phyloP scores from a whole-genome alignment of 2,797 vertebrate species.

The Danio albolineatus region DNA sequence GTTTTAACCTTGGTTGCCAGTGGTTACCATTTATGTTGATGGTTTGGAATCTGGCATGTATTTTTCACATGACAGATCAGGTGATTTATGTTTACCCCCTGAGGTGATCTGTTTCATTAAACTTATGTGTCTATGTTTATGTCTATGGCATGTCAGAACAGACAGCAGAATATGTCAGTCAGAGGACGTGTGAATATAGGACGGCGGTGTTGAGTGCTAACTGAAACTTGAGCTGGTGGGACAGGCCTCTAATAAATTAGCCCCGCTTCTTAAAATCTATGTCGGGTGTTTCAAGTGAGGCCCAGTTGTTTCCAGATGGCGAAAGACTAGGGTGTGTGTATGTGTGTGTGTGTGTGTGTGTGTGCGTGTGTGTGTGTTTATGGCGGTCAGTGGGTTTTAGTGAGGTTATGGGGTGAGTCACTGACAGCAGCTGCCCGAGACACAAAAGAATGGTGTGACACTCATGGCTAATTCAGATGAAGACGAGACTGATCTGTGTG shows the following conservation, averaged over 20 bases:
- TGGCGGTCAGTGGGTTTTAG: slow-evolving; percentile 36
- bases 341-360: slow-evolving; percentile 46
- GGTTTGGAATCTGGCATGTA: background rate
- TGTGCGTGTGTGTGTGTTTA: slow-evolving; percentile 48
- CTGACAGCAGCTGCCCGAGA: slow-evolving; percentile 27
- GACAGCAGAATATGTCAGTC: slow-evolving; percentile 2
- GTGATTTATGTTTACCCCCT: background rate
- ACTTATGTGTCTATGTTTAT: slow-evolving; percentile 5
- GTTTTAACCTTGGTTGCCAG: slow-evolving; percentile 26
- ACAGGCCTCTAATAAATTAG: slow-evolving; percentile 50
- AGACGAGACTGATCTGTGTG: slow-evolving; percentile 22
- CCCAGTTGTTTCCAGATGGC: slow-evolving; percentile 58
- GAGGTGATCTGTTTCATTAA: slow-evolving; percentile 14
- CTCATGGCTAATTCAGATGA: slow-evolving; percentile 28
- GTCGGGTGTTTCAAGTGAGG: slow-evolving; percentile 37
- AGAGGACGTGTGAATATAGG: slow-evolving; percentile 23
- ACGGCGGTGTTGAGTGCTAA: slow-evolving; percentile 36
- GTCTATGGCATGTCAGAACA: background rate
- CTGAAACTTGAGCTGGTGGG: slow-evolving; percentile 41
- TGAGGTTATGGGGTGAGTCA: background rate
- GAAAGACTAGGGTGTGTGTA: slow-evolving; percentile 18
- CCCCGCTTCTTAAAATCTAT: slow-evolving; percentile 35
- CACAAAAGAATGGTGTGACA: slow-evolving; percentile 19
- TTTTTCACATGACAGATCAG: slow-evolving; percentile 1
- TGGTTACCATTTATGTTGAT: slow-evolving; percentile 15